These are phyloP conservation scores for Cladorhizidae sp. DNA, from an alignment of 37 sponge, comb jelly and placozoan species.

Conservation along the genomic window DNA sequence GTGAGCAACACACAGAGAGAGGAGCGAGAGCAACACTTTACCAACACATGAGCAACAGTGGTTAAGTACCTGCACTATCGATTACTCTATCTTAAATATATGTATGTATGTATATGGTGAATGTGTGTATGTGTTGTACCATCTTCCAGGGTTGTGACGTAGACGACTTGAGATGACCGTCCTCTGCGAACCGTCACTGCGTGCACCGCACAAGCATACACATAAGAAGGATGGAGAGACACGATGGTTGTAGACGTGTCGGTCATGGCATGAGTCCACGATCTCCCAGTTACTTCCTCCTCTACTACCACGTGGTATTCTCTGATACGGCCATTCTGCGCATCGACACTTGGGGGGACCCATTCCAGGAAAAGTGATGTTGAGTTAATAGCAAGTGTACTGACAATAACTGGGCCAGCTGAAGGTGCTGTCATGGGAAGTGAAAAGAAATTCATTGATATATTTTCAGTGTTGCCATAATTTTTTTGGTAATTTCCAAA, in stretches of 20 bases:
- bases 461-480: too few species aligned
- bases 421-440: too few species aligned
- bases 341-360: constrained; percentile 5
- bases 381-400: not conserved
- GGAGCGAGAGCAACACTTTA: too few species aligned
- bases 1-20: too few species aligned
- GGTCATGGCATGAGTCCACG: not conserved
- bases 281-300: constrained; percentile 4
- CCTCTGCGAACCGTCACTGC: not conserved
- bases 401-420: not conserved
- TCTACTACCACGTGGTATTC: constrained; percentile 2
- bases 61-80: too few species aligned
- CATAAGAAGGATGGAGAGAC: constrained; percentile 14
- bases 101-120: too few species aligned
- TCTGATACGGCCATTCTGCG: constrained; percentile 23
- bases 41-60: too few species aligned
- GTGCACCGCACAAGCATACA: not conserved
- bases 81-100: too few species aligned
- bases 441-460: too few species aligned
- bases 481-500: too few species aligned
- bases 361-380: constrained; percentile 13
- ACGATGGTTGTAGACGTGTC: not conserved
- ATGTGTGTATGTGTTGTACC: too few species aligned
- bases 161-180: not conserved
- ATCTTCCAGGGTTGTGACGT: not conserved